phyloP scores from a whole-genome alignment of 2,797 vertebrate genomes.

The Pangasius djambal region DNA sequence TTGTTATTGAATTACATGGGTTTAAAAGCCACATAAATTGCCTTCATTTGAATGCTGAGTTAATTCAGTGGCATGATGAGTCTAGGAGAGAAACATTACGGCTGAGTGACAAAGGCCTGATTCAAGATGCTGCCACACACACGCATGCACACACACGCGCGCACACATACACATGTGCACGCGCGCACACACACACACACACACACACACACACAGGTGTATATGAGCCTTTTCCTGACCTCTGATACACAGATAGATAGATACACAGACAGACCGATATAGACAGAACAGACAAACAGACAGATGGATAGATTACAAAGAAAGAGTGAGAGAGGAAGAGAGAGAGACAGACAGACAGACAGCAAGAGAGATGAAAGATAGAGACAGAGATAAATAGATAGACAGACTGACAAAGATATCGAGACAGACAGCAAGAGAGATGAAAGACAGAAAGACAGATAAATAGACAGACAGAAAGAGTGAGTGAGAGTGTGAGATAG shows the following conservation, averaged over 20 bases:
- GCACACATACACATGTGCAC: no score
- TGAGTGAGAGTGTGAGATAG: not conserved
- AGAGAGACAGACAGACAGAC: not conserved
- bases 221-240: not conserved
- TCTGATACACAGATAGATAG: not conserved
- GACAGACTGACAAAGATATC: not conserved
- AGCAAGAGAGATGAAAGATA: not conserved
- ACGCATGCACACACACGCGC: slow-evolving; percentile 6
- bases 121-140: slow-evolving; percentile 42
- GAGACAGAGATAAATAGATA: not conserved
- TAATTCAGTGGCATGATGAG: slow-evolving; percentile 53
- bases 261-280: not conserved
- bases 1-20: slow-evolving; percentile 72
- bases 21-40: slow-evolving; percentile 73
- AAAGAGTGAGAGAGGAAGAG: not conserved
- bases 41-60: slow-evolving; percentile 57
- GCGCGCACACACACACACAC: not conserved
- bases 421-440: not conserved
- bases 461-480: not conserved
- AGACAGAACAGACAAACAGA: not conserved
- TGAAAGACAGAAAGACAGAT: not conserved
- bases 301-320: not conserved
- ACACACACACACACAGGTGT: not conserved
- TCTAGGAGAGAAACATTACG: slow-evolving; percentile 55
- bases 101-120: slow-evolving; percentile 44